Conservation (phyloP, 2,113 vertebrate species). For the Falco punctatus region DNA sequence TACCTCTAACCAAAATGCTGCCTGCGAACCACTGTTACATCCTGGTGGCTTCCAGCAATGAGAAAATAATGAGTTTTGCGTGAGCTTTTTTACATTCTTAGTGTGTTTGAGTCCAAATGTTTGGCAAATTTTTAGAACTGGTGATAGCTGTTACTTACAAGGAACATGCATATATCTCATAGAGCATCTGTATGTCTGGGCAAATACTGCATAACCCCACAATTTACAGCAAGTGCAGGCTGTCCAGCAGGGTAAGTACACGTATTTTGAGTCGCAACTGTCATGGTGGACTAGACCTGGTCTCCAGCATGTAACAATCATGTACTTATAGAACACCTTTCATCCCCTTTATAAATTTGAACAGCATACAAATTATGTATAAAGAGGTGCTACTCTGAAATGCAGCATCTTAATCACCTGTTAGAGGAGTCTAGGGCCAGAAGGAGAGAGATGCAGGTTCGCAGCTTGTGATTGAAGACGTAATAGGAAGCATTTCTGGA, state of each 20-base stretch:
- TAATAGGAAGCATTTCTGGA: not conserved
- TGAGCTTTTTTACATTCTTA: not conserved
- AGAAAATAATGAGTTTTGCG: not conserved
- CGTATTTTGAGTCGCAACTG: not conserved
- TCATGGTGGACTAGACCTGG: not conserved
- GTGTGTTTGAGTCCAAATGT: not conserved
- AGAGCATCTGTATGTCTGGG: not conserved
- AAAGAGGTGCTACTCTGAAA: not conserved
- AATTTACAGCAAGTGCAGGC: not conserved
- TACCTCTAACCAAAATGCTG: not conserved
- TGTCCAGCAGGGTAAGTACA: not conserved
- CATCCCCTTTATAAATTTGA: not conserved
- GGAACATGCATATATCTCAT: not conserved
- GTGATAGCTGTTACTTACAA: not conserved
- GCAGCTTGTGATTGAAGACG: not conserved
- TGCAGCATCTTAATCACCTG: not conserved
- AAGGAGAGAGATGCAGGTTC: not conserved
- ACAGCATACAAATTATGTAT: not conserved
- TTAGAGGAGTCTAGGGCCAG: not conserved
- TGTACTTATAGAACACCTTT: not conserved
- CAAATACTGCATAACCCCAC: not conserved
- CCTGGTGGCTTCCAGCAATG: not conserved
- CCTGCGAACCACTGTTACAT: fast-evolving
- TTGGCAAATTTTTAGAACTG: not conserved
- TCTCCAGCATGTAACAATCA: not conserved